Percentiles rank a stretch among this genome's conserved stretches.
Evolutionary conservation across 1,140 invertebrate genomes (phyloP).

Genomic region (Stenopsyche tienmushanensis): DNA sequence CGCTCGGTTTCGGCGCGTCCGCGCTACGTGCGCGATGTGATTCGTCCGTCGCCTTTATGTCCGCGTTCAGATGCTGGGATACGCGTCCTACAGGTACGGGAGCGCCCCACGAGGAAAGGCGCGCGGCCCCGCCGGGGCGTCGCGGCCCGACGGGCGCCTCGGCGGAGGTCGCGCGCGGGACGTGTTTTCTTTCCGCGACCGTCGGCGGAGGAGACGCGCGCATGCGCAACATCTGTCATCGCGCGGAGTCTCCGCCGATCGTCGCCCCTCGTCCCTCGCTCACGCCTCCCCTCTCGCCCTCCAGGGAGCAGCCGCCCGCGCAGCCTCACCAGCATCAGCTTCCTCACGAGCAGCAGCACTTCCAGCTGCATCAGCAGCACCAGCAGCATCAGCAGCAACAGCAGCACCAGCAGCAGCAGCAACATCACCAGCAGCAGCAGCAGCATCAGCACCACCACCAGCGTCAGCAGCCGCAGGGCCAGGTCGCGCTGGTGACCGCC

Average conservation of each 20-base stretch:
- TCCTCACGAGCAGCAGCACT: neutral
- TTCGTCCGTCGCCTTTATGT: slow-evolving; percentile 33
- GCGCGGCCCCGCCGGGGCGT: neutral
- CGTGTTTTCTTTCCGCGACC: neutral
- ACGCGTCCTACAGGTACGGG: slow-evolving; percentile 39
- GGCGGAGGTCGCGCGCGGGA: neutral
- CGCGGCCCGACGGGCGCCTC: neutral
- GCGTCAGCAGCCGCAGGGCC: slow-evolving; percentile 19
- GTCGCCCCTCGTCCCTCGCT: neutral
- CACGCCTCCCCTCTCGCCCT: neutral
- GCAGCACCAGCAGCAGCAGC: neutral
- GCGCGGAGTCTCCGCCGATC: neutral
- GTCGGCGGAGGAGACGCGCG: neutral
- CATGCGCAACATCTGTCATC: neutral
- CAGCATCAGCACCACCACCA: neutral
- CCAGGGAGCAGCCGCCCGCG: neutral
- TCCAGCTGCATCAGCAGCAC: neutral
- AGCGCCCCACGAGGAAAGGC: neutral
- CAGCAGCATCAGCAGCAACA: slow-evolving; percentile 12
- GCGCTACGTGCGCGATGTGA: slow-evolving; percentile 25
- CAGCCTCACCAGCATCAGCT: neutral
- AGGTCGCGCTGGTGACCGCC: slow-evolving; percentile 37
- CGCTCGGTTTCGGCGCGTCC: slow-evolving; percentile 14
- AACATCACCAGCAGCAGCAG: slow-evolving; percentile 6
- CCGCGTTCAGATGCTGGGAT: slow-evolving; percentile 38